These are phyloP conservation scores for Amblyornis subalaris DNA, from an alignment of 2,113 vertebrate genomes.

Conservation along the genomic window DNA sequence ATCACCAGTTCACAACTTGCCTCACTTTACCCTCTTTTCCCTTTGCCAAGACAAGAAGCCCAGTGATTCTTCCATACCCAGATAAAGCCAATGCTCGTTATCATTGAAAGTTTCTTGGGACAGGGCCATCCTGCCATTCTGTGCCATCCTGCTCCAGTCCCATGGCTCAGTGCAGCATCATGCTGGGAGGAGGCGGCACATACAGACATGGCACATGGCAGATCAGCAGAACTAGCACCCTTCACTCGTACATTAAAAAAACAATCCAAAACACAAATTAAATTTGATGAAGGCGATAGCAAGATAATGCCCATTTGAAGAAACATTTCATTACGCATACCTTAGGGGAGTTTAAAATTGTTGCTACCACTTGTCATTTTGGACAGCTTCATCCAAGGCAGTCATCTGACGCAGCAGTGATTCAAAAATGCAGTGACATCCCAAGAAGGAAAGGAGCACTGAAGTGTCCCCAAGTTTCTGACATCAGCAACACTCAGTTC, in stretches of 20 bases:
- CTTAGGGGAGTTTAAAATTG: neutral
- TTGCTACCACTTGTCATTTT: neutral
- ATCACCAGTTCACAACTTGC: neutral
- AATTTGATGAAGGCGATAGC: neutral
- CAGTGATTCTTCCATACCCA: neutral
- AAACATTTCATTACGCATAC: neutral
- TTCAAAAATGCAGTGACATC: neutral
- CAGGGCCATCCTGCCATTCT: neutral
- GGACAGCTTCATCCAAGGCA: neutral
- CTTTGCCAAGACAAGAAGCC: neutral
- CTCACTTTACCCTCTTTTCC: neutral
- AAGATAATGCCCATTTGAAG: neutral
- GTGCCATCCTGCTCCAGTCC: neutral
- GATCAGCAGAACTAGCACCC: neutral
- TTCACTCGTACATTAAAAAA: neutral
- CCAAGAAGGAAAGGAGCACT: neutral
- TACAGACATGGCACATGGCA: no score
- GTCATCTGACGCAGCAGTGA: neutral
- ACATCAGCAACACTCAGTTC: neutral
- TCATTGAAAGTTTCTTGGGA: neutral
- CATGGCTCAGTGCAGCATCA: rapidly evolving
- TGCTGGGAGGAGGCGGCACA: neutral
- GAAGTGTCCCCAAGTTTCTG: neutral
- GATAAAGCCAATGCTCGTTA: neutral
- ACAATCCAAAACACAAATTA: neutral